phyloP scores from a whole-genome alignment of 37 sponge, comb jelly and placozoan genomes.

The Haliclona indistincta region DNA sequence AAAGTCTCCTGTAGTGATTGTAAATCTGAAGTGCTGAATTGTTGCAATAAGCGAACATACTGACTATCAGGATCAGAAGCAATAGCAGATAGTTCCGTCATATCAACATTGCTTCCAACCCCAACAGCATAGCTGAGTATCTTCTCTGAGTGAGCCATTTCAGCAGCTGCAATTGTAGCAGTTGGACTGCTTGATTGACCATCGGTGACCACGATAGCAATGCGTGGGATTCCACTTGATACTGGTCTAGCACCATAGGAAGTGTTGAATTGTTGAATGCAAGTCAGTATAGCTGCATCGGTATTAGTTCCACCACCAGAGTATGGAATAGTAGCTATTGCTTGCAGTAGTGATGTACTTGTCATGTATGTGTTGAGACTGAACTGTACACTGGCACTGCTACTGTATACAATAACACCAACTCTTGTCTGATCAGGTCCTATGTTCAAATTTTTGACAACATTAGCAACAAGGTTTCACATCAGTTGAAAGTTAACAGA shows the following conservation, averaged over 20 bases:
- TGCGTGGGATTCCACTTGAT: constrained; percentile 11
- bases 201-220: constrained; percentile 27
- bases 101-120: constrained; percentile 3
- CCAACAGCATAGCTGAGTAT: constrained; percentile 12
- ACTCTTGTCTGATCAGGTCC: not conserved
- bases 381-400: not conserved
- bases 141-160: not conserved
- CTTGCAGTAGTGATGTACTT: not conserved
- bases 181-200: constrained; percentile 12
- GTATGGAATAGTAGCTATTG: constrained; percentile 8
- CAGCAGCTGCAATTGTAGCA: not conserved
- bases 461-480: constrained; percentile 4
- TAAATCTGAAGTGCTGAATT: too few species aligned
- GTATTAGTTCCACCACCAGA: constrained; percentile 22
- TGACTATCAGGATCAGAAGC: not conserved
- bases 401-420: constrained; percentile 6
- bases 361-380: not conserved
- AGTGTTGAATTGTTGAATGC: not conserved
- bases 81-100: not conserved
- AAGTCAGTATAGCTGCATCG: constrained; percentile 7
- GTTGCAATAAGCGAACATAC: constrained; percentile 41
- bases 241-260: constrained; percentile 32
- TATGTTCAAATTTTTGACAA: not conserved
- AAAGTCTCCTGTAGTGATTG: too few species aligned
- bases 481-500: not conserved